Evolutionary conservation across 2,888 invertebrate genomes (phyloP).

Genomic region (Balanococcus diminutus): DNA sequence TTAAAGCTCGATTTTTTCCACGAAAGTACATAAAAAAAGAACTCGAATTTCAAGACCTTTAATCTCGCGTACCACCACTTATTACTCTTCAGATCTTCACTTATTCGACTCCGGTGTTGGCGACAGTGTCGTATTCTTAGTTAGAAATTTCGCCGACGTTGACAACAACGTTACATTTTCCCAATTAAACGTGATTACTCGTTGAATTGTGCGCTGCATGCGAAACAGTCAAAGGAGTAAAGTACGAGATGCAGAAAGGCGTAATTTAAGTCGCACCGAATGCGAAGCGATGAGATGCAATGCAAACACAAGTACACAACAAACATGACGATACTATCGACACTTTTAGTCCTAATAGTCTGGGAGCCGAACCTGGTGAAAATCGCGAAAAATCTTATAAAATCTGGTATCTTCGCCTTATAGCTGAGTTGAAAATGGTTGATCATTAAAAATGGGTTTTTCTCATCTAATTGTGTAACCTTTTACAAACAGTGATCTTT

Average conservation of each 20-base stretch:
- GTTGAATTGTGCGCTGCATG: not conserved
- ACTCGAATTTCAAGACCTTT: not conserved
- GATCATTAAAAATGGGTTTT: too few relatives aligned
- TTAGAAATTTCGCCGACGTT: not conserved
- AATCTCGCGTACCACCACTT: not conserved
- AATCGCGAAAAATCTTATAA: too few relatives aligned
- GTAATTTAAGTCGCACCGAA: not conserved
- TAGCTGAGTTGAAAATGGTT: too few relatives aligned
- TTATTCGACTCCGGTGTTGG: not conserved
- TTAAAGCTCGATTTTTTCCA: not conserved
- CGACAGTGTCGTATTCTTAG: not conserved
- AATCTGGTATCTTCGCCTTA: too few relatives aligned
- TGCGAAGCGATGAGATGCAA: not conserved
- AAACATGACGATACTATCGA: not conserved
- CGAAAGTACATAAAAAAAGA: not conserved
- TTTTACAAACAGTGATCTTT: too few relatives aligned
- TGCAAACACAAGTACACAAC: not conserved
- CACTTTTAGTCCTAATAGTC: not conserved
- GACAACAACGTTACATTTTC: not conserved
- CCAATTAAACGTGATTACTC: not conserved
- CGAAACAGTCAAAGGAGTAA: not conserved
- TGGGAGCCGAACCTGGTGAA: not conserved
- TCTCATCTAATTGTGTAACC: too few relatives aligned
- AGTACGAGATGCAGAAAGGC: not conserved
- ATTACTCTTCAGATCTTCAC: not conserved